phyloP scores from a whole-genome alignment of 1,140 invertebrate genomes.

The Trichonephila inaurata region DNA sequence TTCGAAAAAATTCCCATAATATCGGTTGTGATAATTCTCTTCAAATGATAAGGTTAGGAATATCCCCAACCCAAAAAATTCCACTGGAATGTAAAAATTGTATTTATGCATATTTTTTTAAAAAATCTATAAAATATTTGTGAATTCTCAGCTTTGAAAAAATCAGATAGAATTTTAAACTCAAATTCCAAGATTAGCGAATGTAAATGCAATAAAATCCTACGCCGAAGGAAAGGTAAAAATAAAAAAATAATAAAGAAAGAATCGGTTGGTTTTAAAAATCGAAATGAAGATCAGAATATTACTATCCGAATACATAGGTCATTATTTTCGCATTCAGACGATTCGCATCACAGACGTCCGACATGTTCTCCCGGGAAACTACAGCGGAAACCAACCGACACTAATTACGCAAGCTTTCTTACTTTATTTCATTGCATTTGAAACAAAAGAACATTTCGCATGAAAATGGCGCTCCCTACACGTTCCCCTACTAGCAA shows the following conservation, averaged over 20 bases:
- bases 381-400: slow-evolving; percentile 13
- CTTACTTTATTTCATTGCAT: slow-evolving; percentile 29
- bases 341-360: background rate
- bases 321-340: slow-evolving; percentile 25
- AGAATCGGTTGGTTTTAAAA: background rate
- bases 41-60: background rate
- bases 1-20: no score
- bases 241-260: background rate
- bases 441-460: background rate
- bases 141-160: background rate
- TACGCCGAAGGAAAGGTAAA: background rate
- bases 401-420: background rate
- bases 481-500: background rate
- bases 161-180: background rate
- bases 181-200: background rate
- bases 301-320: background rate
- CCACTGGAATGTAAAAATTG: background rate
- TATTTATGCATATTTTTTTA: background rate
- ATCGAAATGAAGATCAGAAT: background rate
- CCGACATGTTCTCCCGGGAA: slow-evolving; percentile 28
- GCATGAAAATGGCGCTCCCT: slow-evolving; percentile 32
- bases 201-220: background rate
- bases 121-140: background rate
- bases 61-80: background rate
- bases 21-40: background rate